Percentiles rank a stretch among this genome's conserved stretches.
These are phyloP conservation scores for Verasper variegatus DNA, from an alignment of 2,113 vertebrate genomes.

Conservation along the genomic window DNA sequence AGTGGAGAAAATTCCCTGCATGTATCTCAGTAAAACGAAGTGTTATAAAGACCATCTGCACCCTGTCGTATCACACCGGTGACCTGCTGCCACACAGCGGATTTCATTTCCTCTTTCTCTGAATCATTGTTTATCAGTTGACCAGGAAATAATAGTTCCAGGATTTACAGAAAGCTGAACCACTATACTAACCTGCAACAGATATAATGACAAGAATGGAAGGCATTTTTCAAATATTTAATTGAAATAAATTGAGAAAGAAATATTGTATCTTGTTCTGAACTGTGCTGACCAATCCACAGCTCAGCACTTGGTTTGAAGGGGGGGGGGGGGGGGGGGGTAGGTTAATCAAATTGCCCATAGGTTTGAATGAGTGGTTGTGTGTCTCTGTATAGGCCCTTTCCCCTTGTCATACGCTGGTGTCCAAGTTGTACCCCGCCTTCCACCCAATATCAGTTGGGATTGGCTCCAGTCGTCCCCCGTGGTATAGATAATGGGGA, in stretches of 20 bases:
- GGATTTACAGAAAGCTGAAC: neutral
- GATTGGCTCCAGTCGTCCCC: too few relatives aligned
- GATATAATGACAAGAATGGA: neutral
- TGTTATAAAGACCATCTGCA: conserved; percentile 56
- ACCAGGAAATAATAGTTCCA: conserved; percentile 6
- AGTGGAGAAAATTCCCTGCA: conserved; percentile 23
- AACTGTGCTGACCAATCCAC: too few relatives aligned
- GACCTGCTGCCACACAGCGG: conserved; percentile 44
- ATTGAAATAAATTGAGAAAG: neutral
- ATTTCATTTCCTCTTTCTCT: conserved; percentile 56
- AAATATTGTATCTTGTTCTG: neutral
- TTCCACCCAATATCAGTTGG: too few relatives aligned
- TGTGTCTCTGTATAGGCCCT: too few relatives aligned
- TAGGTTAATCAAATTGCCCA: too few relatives aligned
- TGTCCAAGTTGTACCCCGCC: too few relatives aligned
- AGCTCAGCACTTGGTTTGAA: too few relatives aligned
- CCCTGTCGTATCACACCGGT: conserved; percentile 30
- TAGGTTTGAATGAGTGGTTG: too few relatives aligned
- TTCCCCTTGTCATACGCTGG: too few relatives aligned
- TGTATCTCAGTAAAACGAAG: conserved; percentile 45
- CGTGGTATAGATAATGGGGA: too few relatives aligned
- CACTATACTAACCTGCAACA: neutral
- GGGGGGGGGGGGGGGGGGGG: too few relatives aligned
- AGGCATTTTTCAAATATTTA: neutral
- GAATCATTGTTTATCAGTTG: conserved; percentile 35